Percentiles rank a stretch among this genome's conserved stretches.
Conservation (phyloP, 2,113 vertebrate genomes). For the Megalops atlanticus region DNA sequence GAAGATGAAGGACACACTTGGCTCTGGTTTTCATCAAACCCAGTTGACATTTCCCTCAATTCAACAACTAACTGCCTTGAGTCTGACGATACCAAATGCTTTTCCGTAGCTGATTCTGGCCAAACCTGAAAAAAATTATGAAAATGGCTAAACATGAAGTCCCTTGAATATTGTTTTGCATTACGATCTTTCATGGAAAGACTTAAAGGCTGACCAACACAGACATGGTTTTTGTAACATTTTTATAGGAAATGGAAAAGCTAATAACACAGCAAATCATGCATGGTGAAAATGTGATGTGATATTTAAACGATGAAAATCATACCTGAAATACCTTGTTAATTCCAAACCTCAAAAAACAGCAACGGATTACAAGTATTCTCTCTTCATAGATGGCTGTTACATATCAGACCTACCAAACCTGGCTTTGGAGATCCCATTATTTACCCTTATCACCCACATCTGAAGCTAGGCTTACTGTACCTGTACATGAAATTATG, state of each 20-base stretch:
- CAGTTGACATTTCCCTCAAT: background rate
- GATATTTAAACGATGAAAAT: too few species aligned
- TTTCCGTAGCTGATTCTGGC: conserved; percentile 44
- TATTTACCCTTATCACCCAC: too few species aligned
- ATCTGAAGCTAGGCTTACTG: too few species aligned
- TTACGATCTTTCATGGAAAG: background rate
- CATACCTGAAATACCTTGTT: too few species aligned
- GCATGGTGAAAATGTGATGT: too few species aligned
- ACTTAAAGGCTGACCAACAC: background rate
- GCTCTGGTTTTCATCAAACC: conserved; percentile 13
- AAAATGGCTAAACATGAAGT: conserved; percentile 42
- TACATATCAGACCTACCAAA: too few species aligned
- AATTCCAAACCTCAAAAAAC: too few species aligned
- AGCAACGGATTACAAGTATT: too few species aligned
- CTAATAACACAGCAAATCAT: background rate
- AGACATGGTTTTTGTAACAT: conserved; percentile 1
- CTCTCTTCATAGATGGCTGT: too few species aligned
- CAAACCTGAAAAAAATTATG: conserved; percentile 59
- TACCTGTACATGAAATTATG: too few species aligned
- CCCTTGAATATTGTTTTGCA: conserved; percentile 1
- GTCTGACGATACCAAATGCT: conserved; percentile 32
- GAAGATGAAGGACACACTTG: conserved; percentile 6
- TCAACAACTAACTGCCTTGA: conserved; percentile 25
- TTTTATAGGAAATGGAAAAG: background rate
- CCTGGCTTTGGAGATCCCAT: too few species aligned